A percentile compares a stretch with the other conserved stretches of the same genome.
Evolutionary conservation across 2,113 vertebrate species (phyloP).

Genomic region (Amphiprion percula): DNA sequence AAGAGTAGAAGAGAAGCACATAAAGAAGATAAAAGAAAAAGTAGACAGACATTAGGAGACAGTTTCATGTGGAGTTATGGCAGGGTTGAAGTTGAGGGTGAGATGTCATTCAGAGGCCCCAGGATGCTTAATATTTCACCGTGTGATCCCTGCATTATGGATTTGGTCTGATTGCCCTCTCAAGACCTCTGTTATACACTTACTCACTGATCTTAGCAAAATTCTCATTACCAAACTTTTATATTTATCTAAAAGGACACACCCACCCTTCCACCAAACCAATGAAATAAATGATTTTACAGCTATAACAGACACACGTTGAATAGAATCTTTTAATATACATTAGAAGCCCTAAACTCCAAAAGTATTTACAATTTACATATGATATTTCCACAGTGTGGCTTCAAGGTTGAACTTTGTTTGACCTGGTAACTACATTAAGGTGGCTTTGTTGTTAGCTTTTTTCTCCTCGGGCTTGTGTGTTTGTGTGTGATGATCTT

Average conservation of each 20-base stretch:
- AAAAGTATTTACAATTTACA: conserved; percentile 38
- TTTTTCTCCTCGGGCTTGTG: conserved; percentile 36
- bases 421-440: conserved; percentile 49
- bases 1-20: conserved; percentile 23
- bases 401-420: conserved; percentile 63
- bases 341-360: conserved; percentile 19
- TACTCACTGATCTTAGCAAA: conserved; percentile 48
- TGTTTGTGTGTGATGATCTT: not conserved
- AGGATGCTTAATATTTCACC: conserved; percentile 83
- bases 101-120: conserved; percentile 80
- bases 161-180: conserved; percentile 80
- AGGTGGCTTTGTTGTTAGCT: conserved; percentile 56
- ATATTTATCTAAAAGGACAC: conserved; percentile 47
- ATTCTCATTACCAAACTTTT: conserved; percentile 66
- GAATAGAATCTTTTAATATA: conserved; percentile 26
- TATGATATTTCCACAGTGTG: conserved; percentile 43
- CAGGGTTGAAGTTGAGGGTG: conserved; percentile 75
- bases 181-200: conserved; percentile 66
- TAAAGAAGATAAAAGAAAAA: conserved; percentile 37
- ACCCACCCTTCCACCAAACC: not conserved
- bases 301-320: not conserved
- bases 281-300: not conserved
- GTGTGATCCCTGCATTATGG: conserved; percentile 79
- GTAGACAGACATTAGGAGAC: conserved; percentile 22
- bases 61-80: conserved; percentile 65